A percentile compares a stretch with the other conserved stretches of the same genome.
These are phyloP conservation scores for Parambassis ranga DNA, from an alignment of 2,797 vertebrate species.

Conservation along the genomic window DNA sequence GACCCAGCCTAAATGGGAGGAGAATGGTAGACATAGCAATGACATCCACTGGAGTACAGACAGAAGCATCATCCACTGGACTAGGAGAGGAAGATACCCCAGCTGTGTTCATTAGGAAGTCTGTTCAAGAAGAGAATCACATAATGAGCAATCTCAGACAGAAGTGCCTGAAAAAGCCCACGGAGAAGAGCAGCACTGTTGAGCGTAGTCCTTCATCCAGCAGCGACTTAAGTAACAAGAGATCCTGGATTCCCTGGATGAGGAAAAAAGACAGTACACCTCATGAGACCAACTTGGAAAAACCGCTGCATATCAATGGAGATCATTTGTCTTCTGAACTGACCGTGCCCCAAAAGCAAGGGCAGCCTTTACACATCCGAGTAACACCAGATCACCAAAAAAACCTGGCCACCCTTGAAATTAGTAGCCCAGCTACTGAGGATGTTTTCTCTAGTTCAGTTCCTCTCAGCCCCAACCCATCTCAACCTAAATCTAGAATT, in stretches of 20 bases:
- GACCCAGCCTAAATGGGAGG: constrained; percentile 90
- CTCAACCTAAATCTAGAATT: constrained; percentile 91
- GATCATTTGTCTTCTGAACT: constrained; percentile 79
- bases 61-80: constrained; percentile 81
- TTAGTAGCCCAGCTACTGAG: constrained; percentile 87
- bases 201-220: constrained; percentile 90
- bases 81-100: constrained; percentile 90
- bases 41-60: constrained; percentile 92
- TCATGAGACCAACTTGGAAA: constrained; percentile 79
- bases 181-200: constrained; percentile 81
- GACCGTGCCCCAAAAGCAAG: constrained; percentile 88
- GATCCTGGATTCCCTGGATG: constrained; percentile 98
- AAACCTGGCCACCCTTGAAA: constrained; percentile 91
- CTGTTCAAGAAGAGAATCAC: constrained; percentile 97
- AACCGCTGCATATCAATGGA: constrained; percentile 76
- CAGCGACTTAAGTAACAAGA: constrained; percentile 88
- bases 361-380: constrained; percentile 93
- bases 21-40: constrained; percentile 92
- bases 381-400: constrained; percentile 94
- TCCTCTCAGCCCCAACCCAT: constrained; percentile 87
- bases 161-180: constrained; percentile 88
- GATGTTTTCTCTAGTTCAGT: constrained; percentile 90
- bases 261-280: constrained; percentile 86
- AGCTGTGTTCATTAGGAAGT: constrained; percentile 95
- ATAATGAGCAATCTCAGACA: constrained; percentile 96